Conservation (phyloP, 1,140 invertebrate genomes). For the Acromyrmex charruanus region DNA sequence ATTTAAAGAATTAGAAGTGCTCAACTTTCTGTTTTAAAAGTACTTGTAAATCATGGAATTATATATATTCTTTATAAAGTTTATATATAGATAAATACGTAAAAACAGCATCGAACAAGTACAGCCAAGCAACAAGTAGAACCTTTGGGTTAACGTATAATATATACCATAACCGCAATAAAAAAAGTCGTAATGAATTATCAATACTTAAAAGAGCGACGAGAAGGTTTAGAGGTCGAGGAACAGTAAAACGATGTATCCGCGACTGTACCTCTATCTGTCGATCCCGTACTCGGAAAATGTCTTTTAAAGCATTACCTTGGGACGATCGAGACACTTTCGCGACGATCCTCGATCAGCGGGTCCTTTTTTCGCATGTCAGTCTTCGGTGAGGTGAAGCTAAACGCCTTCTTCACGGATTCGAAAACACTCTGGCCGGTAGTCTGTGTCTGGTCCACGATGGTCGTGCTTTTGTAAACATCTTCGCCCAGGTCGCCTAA, state of each 20-base stretch:
- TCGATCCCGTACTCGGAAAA: conserved; percentile 64
- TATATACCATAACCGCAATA: neutral
- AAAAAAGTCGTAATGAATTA: neutral
- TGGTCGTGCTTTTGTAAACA: conserved; percentile 89
- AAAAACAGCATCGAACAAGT: neutral
- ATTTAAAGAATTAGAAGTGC: neutral
- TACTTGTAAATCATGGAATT: neutral
- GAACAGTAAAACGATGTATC: conserved; percentile 34
- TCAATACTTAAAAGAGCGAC: neutral
- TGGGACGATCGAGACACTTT: conserved; percentile 86
- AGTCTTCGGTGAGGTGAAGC: conserved; percentile 86
- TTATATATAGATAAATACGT: neutral
- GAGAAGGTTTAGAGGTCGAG: conserved; percentile 62
- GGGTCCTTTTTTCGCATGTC: conserved; percentile 87
- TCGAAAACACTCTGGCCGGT: conserved; percentile 87
- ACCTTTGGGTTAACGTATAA: neutral
- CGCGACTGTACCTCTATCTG: conserved; percentile 63
- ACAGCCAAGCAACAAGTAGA: no score
- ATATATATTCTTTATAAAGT: neutral
- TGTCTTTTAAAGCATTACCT: conserved; percentile 85
- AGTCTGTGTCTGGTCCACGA: conserved; percentile 87
- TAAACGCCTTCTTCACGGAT: conserved; percentile 89
- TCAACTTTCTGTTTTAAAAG: neutral
- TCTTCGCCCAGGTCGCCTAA: conserved; percentile 88
- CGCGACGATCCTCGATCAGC: conserved; percentile 86